Evolutionary conservation across 2,113 vertebrate species (phyloP).

Genomic region (Arvicanthis niloticus): DNA sequence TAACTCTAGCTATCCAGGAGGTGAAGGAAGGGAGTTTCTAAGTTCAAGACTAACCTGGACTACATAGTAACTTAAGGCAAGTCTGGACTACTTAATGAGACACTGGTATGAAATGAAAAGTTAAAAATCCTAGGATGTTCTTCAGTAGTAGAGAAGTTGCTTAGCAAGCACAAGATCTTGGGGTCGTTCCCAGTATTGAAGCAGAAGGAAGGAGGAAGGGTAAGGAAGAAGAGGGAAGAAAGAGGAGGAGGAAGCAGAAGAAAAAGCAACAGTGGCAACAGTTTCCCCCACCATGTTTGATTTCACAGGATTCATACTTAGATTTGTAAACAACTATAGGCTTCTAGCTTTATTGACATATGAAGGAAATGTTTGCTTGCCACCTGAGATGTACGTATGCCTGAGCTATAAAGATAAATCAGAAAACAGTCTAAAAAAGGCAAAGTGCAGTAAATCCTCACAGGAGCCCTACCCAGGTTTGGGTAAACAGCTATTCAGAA

Average conservation of each 20-base stretch:
- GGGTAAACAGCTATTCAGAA: not conserved
- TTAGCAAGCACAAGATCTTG: not conserved
- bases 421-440: not conserved
- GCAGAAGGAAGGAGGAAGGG: not conserved
- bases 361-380: not conserved
- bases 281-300: not conserved
- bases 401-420: constrained; percentile 34
- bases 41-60: not conserved
- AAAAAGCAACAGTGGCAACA: not conserved
- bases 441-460: not conserved
- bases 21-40: not conserved
- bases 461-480: not conserved
- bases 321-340: not conserved
- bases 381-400: not conserved
- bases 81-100: not conserved
- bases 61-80: not conserved
- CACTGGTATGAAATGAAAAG: not conserved
- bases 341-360: not conserved
- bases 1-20: not conserved
- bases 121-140: not conserved
- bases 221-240: not conserved
- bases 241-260: not conserved
- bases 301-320: not conserved
- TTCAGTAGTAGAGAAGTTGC: not conserved
- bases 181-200: not conserved